phyloP scores from a whole-genome alignment of 2,113 vertebrate genomes.

The Epinephelus lanceolatus region DNA sequence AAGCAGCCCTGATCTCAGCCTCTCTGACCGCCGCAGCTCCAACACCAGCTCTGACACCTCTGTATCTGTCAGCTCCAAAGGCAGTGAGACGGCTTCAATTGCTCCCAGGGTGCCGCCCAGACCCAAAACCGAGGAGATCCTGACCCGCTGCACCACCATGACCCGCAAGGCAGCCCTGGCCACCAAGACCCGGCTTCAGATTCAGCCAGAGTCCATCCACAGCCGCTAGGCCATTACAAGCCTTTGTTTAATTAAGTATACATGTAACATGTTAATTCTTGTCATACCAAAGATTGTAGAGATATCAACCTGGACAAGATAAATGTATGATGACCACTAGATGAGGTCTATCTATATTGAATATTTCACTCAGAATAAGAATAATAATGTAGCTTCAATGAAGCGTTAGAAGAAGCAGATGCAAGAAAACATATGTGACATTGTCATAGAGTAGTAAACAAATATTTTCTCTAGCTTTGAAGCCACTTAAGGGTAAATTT shows the following conservation, averaged over 20 bases:
- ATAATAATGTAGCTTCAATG: conserved; percentile 73
- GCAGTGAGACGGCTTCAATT: fast-evolving
- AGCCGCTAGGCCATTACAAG: conserved; percentile 28
- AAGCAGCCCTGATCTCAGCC: neutral
- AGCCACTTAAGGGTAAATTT: neutral
- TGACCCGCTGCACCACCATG: conserved; percentile 87
- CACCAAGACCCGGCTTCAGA: conserved; percentile 63
- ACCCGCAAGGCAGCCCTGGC: conserved; percentile 85
- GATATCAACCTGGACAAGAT: neutral
- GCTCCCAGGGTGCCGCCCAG: conserved; percentile 84
- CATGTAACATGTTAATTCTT: neutral
- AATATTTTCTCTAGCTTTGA: neutral
- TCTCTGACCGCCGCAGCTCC: neutral
- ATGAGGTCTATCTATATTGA: neutral
- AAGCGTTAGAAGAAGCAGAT: conserved; percentile 46
- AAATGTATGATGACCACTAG: neutral
- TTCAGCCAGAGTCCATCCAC: conserved; percentile 32
- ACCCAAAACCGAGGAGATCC: conserved; percentile 86
- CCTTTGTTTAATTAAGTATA: neutral
- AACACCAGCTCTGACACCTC: neutral
- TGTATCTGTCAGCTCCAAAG: conserved; percentile 5
- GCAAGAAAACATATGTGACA: conserved; percentile 6
- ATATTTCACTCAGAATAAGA: conserved; percentile 2
- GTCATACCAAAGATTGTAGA: neutral
- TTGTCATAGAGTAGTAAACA: neutral